These are phyloP conservation scores for Thereva nobilitata DNA, from an alignment of 2,888 invertebrate species.

Conservation along the genomic window DNA sequence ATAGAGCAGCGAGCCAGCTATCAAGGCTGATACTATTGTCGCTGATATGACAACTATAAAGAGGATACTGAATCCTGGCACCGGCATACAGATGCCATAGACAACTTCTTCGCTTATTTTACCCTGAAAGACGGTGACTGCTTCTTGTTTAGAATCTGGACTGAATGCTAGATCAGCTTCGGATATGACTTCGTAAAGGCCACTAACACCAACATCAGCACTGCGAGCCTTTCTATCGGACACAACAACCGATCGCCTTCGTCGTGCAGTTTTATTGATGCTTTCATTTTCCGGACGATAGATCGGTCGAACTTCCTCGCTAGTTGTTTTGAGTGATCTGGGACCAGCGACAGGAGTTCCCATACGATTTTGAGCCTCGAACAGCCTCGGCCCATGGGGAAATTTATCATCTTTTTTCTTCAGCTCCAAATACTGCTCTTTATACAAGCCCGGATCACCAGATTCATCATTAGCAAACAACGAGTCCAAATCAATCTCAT, in stretches of 20 bases:
- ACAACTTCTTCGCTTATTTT: constrained; percentile 87
- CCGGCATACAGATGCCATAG: constrained; percentile 89
- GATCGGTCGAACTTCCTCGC: constrained; percentile 52
- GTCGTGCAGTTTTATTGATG: constrained; percentile 51
- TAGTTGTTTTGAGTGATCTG: constrained; percentile 57
- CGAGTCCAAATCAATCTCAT: constrained; percentile 54
- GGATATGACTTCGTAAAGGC: constrained; percentile 88
- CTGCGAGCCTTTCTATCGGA: constrained; percentile 76
- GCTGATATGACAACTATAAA: constrained; percentile 87
- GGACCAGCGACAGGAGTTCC: constrained; percentile 63
- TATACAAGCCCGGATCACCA: constrained; percentile 42
- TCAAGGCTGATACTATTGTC: constrained; percentile 83
- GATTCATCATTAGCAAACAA: constrained; percentile 53
- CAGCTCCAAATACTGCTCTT: constrained; percentile 56
- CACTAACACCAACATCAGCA: constrained; percentile 87
- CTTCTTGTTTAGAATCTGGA: constrained; percentile 76
- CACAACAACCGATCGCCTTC: constrained; percentile 69
- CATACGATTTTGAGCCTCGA: constrained; percentile 62
- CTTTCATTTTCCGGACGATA: constrained; percentile 47
- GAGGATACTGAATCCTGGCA: constrained; percentile 84
- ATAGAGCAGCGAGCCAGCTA: constrained; percentile 81
- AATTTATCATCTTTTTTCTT: constrained; percentile 66
- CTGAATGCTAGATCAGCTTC: constrained; percentile 90
- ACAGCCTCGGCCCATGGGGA: constrained; percentile 73
- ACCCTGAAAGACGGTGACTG: constrained; percentile 86